Evolutionary conservation across 1,140 invertebrate genomes (phyloP).

Genomic region (Pantala flavescens): DNA sequence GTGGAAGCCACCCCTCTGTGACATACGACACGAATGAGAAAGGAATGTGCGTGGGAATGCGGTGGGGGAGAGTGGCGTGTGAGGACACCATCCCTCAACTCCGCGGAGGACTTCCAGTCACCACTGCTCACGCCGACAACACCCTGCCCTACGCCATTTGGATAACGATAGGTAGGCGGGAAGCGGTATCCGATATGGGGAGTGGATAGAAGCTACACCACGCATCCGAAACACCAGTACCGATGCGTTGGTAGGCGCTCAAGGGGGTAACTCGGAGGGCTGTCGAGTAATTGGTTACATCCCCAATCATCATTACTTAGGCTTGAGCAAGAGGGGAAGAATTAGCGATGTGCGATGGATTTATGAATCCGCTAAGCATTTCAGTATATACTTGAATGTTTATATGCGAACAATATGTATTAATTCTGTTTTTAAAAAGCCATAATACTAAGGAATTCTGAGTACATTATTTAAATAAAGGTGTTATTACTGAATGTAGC

Average conservation of each 20-base stretch:
- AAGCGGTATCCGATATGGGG: not conserved
- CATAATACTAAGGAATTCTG: too few relatives aligned
- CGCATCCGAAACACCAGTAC: not conserved
- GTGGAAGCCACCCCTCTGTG: not conserved
- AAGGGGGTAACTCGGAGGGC: too few relatives aligned
- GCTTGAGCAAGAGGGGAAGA: too few relatives aligned
- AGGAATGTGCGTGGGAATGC: not conserved
- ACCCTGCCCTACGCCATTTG: constrained; percentile 6
- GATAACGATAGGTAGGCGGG: constrained; percentile 7
- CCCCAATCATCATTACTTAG: too few relatives aligned
- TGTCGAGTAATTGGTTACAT: too few relatives aligned
- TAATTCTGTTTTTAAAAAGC: too few relatives aligned
- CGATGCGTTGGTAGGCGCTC: not conserved
- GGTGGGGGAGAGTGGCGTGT: not conserved
- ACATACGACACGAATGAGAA: not conserved
- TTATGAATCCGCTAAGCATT: too few relatives aligned
- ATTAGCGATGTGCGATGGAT: too few relatives aligned
- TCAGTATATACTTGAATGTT: too few relatives aligned
- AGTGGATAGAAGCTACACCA: not conserved
- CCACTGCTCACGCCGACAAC: not conserved
- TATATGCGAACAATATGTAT: too few relatives aligned
- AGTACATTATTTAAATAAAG: too few relatives aligned
- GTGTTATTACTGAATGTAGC: too few relatives aligned
- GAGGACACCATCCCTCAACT: not conserved
- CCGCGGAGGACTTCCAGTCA: not conserved